phyloP scores from a whole-genome alignment of 2,888 invertebrate species.

The Agapetus fuscipes region DNA sequence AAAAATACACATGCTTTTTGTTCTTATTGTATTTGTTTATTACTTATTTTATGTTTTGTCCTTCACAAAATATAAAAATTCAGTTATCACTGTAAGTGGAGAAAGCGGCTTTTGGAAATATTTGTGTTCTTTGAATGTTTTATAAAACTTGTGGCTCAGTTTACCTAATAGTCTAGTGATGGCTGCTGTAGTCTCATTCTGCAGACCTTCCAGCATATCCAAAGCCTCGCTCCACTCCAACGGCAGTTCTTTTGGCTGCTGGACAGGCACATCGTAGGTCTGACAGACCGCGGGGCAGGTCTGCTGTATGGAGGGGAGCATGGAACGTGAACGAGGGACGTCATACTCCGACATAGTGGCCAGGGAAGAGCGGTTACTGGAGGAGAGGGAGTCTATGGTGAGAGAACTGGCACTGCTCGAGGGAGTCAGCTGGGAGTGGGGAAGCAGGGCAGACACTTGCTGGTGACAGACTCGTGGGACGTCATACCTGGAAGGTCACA shows the following conservation, averaged over 20 bases:
- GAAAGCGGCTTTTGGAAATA: too few relatives aligned
- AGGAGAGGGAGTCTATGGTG: constrained; percentile 20
- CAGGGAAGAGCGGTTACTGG: constrained; percentile 32
- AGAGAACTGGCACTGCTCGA: constrained; percentile 36
- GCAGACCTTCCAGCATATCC: constrained; percentile 63
- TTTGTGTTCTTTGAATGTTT: too few relatives aligned
- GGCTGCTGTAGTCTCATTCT: constrained; percentile 72
- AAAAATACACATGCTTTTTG: too few relatives aligned
- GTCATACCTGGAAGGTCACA: constrained; percentile 35
- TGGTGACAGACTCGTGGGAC: constrained; percentile 35
- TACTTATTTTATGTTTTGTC: too few relatives aligned
- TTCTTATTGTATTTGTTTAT: too few relatives aligned
- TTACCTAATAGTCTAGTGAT: constrained; percentile 48
- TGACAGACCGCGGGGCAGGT: constrained; percentile 14
- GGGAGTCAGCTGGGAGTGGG: constrained; percentile 32
- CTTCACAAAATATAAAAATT: too few relatives aligned
- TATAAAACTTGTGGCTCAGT: too few relatives aligned
- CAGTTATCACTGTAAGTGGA: too few relatives aligned
- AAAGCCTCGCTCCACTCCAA: constrained; percentile 66
- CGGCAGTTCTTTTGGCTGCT: constrained; percentile 52
- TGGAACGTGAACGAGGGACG: constrained; percentile 46
- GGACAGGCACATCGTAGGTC: constrained; percentile 21
- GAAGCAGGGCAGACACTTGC: constrained; percentile 20
- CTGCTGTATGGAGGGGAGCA: constrained; percentile 2
- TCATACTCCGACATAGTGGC: constrained; percentile 61